phyloP scores from a whole-genome alignment of 64 coral and sea anemone species.

The Actinia tenebrosa region DNA sequence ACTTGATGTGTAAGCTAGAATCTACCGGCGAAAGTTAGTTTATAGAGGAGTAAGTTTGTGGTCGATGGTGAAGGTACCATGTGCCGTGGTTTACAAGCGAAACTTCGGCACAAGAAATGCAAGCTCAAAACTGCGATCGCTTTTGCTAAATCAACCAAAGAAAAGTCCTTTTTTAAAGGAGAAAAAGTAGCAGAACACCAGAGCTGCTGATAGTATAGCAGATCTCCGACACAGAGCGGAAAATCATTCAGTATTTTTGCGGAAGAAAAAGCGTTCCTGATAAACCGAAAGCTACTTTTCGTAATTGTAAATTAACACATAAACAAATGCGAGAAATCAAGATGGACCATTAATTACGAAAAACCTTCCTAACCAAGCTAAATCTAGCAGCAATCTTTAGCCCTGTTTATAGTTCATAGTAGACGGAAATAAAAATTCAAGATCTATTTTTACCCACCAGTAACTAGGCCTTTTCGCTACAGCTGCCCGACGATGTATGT shows the following conservation, averaged over 20 bases:
- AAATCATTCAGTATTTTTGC: constrained; percentile 13
- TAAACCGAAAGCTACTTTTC: neutral
- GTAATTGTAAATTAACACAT: neutral
- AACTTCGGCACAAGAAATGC: constrained; percentile 19
- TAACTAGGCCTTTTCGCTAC: constrained; percentile 75
- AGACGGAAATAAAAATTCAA: constrained; percentile 99
- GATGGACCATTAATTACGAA: neutral
- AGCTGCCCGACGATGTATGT: constrained; percentile 95
- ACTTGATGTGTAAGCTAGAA: neutral
- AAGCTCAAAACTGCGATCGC: neutral
- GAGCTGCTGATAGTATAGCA: neutral
- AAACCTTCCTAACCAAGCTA: constrained; percentile 16
- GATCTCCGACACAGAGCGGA: constrained; percentile 2
- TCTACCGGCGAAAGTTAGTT: neutral
- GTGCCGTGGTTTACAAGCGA: neutral
- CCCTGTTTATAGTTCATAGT: constrained; percentile 95
- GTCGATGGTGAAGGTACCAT: neutral
- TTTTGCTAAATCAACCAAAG: neutral
- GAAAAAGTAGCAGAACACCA: neutral
- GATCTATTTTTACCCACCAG: constrained; percentile 99
- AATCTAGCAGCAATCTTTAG: constrained; percentile 46
- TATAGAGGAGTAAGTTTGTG: neutral
- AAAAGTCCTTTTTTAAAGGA: neutral
- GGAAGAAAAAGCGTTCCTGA: neutral
- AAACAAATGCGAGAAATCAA: neutral